Evolutionary conservation across 2,113 vertebrate species (phyloP).

Genomic region (Eulemur rufifrons): DNA sequence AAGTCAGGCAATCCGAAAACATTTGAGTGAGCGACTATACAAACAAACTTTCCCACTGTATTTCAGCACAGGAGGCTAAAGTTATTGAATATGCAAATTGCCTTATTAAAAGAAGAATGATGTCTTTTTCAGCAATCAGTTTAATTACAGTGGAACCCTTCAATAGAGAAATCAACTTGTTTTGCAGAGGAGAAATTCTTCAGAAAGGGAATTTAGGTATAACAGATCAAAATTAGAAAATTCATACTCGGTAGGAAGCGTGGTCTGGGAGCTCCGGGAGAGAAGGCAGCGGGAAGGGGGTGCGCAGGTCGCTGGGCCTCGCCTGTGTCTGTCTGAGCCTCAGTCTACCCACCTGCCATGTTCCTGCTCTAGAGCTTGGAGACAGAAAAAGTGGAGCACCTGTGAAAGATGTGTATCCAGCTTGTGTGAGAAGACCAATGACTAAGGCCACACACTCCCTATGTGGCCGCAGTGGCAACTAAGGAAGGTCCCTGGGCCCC

Average conservation of each 20-base stretch:
- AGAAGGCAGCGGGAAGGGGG: fast-evolving
- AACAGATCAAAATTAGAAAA: constrained; percentile 73
- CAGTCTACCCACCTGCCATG: background rate
- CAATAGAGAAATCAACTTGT: constrained; percentile 75
- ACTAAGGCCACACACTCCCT: background rate
- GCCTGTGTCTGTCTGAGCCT: fast-evolving
- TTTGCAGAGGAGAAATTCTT: constrained; percentile 63
- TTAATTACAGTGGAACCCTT: constrained; percentile 80
- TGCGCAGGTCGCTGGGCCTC: fast-evolving
- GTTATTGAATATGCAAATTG: constrained; percentile 81
- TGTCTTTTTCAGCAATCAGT: constrained; percentile 80
- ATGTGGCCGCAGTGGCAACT: fast-evolving
- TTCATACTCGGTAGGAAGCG: background rate
- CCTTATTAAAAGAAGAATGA: constrained; percentile 83
- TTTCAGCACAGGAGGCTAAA: constrained; percentile 74
- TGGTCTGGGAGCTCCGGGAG: background rate
- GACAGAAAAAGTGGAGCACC: background rate
- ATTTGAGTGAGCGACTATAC: constrained; percentile 71
- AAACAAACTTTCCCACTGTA: constrained; percentile 82
- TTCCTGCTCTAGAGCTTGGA: background rate
- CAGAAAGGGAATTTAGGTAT: constrained; percentile 65
- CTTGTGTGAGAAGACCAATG: background rate
- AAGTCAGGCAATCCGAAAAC: constrained; percentile 72
- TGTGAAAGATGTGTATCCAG: background rate
- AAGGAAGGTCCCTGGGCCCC: fast-evolving